These are phyloP conservation scores for Drosophila micromelanica DNA, from an alignment of 1,140 invertebrate species.

Conservation along the genomic window DNA sequence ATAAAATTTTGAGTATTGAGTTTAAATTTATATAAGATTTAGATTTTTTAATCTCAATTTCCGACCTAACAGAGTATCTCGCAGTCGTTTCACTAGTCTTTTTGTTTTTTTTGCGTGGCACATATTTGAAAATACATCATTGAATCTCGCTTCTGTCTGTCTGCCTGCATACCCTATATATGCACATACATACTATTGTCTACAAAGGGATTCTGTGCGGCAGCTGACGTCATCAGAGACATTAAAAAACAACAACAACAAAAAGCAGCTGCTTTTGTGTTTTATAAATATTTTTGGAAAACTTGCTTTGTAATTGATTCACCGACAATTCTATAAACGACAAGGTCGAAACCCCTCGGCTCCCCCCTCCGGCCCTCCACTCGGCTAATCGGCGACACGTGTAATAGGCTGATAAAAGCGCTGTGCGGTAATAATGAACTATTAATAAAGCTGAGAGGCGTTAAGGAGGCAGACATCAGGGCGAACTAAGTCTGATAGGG, in stretches of 20 bases:
- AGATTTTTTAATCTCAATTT: too few species aligned
- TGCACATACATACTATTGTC: neutral
- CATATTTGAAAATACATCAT: slow-evolving; percentile 51
- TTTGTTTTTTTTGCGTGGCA: slow-evolving; percentile 28
- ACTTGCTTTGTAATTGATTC: slow-evolving; percentile 60
- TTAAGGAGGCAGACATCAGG: neutral
- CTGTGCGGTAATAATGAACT: slow-evolving; percentile 26
- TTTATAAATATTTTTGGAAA: slow-evolving; percentile 36
- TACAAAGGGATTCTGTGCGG: neutral
- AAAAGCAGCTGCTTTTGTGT: neutral
- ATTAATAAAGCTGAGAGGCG: slow-evolving; percentile 7
- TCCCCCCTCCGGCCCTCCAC: neutral
- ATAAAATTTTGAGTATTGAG: too few species aligned
- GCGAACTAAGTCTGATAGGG: neutral
- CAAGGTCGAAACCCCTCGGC: slow-evolving; percentile 49
- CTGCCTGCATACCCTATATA: slow-evolving; percentile 1
- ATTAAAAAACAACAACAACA: neutral
- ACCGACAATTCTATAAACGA: slow-evolving; percentile 53
- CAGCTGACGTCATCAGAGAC: slow-evolving; percentile 52
- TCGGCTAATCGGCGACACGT: slow-evolving; percentile 70
- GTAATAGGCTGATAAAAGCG: slow-evolving; percentile 59
- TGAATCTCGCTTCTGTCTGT: slow-evolving; percentile 12
- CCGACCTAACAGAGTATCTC: too few species aligned
- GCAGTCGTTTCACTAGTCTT: neutral
- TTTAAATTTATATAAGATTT: too few species aligned